Conservation (phyloP, 2,797 vertebrate species). For the Amazonetta brasiliensis region DNA sequence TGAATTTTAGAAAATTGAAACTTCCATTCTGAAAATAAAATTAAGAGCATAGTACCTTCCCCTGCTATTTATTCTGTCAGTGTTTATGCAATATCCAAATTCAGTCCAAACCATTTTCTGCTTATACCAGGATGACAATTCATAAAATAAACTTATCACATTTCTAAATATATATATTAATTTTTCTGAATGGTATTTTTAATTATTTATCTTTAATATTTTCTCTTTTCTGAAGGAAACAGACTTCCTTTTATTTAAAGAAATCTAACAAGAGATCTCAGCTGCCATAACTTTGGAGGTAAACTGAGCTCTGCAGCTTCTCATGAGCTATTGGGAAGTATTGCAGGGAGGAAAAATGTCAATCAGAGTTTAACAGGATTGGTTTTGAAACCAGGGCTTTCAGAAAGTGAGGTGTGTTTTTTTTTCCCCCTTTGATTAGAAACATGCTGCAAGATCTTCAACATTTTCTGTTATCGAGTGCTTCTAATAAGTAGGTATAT, state of each 20-base stretch:
- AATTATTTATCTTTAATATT: neutral
- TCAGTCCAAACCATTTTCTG: neutral
- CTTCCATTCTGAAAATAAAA: neutral
- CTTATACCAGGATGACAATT: neutral
- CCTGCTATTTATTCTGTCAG: neutral
- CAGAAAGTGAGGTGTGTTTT: neutral
- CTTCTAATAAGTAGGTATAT: neutral
- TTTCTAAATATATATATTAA: neutral
- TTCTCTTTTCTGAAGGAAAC: neutral
- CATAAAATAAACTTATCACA: neutral
- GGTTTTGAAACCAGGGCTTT: neutral
- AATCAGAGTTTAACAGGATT: neutral
- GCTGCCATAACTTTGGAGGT: neutral
- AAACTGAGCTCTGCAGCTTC: neutral
- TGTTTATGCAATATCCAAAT: neutral
- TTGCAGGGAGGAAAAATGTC: neutral
- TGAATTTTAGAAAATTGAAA: neutral
- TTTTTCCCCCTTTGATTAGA: neutral
- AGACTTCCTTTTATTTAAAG: neutral
- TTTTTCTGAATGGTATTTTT: neutral
- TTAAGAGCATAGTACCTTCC: neutral
- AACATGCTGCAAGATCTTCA: neutral
- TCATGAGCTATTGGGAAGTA: neutral
- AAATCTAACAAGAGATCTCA: neutral
- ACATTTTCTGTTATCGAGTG: neutral